Evolutionary conservation across 53 echinoderm and acorn worm species (phyloP).

Genomic region (Luidia sarsii): DNA sequence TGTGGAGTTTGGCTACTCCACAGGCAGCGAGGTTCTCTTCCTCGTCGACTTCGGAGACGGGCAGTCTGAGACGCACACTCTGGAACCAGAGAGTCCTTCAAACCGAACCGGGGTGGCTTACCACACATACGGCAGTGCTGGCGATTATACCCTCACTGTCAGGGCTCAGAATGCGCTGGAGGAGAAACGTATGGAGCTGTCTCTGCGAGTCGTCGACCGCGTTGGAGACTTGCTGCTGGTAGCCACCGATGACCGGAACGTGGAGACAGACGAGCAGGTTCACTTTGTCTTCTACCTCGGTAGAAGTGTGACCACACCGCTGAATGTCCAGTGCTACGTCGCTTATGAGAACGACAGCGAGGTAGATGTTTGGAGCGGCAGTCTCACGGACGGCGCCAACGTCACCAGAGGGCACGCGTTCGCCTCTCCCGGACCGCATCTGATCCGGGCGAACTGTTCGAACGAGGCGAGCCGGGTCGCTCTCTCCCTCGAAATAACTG

Average conservation of each 20-base stretch:
- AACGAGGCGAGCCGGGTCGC: constrained; percentile 32
- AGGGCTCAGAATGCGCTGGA: constrained; percentile 38
- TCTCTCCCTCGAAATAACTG: background rate
- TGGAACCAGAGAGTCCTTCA: too few relatives aligned
- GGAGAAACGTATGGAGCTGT: background rate
- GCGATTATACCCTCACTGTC: constrained; percentile 44
- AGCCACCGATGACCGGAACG: background rate
- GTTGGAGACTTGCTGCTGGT: constrained; percentile 32
- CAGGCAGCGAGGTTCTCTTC: constrained; percentile 35
- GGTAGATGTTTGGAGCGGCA: background rate
- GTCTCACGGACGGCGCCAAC: background rate
- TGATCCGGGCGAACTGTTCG: constrained; percentile 22
- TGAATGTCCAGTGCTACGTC: constrained; percentile 24
- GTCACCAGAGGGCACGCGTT: constrained; percentile 15
- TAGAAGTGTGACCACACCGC: constrained; percentile 3
- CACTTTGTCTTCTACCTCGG: constrained; percentile 32
- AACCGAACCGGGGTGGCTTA: background rate
- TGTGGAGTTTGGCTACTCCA: background rate
- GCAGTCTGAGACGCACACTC: background rate
- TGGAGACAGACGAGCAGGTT: background rate
- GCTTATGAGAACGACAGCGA: constrained; percentile 48
- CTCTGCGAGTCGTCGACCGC: constrained; percentile 15
- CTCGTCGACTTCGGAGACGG: constrained; percentile 55
- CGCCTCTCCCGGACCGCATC: background rate
- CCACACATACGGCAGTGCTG: constrained; percentile 49